Conservation (phyloP, 2,888 invertebrate genomes). For the Thelaira solivaga region DNA sequence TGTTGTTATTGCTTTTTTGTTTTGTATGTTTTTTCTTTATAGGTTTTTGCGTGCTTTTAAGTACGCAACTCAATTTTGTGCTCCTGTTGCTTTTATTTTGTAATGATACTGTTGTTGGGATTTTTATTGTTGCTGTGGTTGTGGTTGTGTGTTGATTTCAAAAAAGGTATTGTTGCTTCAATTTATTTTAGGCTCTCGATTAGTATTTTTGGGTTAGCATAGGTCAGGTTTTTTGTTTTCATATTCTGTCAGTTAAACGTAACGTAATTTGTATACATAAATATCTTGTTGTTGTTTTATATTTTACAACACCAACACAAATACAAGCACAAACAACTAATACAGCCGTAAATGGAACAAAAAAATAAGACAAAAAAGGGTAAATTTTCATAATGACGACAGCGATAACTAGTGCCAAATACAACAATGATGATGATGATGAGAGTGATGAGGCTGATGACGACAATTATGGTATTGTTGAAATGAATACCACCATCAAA, state of each 20-base stretch:
- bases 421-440: constrained; percentile 26
- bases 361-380: constrained; percentile 38
- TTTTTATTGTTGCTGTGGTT: background rate
- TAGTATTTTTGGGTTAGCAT: constrained; percentile 53
- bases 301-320: constrained; percentile 40
- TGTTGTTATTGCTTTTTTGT: too few relatives aligned
- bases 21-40: constrained; percentile 1
- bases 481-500: constrained; percentile 31
- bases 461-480: constrained; percentile 27
- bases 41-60: constrained; percentile 54
- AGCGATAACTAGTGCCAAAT: constrained; percentile 7
- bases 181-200: constrained; percentile 57
- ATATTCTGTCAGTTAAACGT: constrained; percentile 53
- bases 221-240: constrained; percentile 58
- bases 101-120: background rate
- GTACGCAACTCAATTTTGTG: constrained; percentile 25
- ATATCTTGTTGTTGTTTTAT: too few relatives aligned
- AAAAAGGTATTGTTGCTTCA: background rate
- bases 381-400: constrained; percentile 39
- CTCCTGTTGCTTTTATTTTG: constrained; percentile 35
- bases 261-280: constrained; percentile 66
- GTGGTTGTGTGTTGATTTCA: constrained; percentile 5
- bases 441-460: constrained; percentile 36
- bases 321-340: background rate
- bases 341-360: too few relatives aligned